phyloP scores from a whole-genome alignment of 2,797 vertebrate genomes.

The Rhinichthys osculus region DNA sequence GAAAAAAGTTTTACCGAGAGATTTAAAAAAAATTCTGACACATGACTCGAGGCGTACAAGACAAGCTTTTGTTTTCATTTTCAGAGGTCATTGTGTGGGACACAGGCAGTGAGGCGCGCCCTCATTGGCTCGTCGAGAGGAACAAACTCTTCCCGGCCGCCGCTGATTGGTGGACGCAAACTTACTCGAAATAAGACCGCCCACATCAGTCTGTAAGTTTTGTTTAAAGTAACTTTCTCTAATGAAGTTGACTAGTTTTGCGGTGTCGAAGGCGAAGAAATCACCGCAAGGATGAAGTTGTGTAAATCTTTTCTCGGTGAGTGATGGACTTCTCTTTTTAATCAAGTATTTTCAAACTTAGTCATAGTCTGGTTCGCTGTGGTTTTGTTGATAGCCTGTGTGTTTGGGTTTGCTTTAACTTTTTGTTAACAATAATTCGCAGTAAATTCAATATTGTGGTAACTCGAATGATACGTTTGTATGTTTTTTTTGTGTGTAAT shows the following conservation, averaged over 20 bases:
- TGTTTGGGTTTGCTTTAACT: neutral
- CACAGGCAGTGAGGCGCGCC: slow-evolving; percentile 43
- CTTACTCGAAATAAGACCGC: slow-evolving; percentile 49
- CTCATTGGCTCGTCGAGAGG: slow-evolving; percentile 67
- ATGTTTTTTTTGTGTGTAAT: neutral
- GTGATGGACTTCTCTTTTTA: slow-evolving; percentile 62
- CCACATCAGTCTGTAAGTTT: slow-evolving; percentile 77
- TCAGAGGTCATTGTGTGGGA: slow-evolving; percentile 72
- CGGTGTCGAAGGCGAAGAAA: slow-evolving; percentile 57
- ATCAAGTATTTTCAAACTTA: neutral
- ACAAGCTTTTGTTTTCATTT: slow-evolving; percentile 74
- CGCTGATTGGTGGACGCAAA: slow-evolving; percentile 76
- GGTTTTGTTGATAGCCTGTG: neutral
- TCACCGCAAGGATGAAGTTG: slow-evolving; percentile 82
- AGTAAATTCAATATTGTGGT: neutral
- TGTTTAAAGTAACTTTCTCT: slow-evolving; percentile 77
- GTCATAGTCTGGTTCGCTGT: neutral
- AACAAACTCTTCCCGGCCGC: slow-evolving; percentile 60
- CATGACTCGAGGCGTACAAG: slow-evolving; percentile 50
- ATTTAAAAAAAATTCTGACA: slow-evolving; percentile 50
- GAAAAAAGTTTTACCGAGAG: slow-evolving; percentile 24
- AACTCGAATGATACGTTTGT: neutral
- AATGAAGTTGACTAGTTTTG: slow-evolving; percentile 73
- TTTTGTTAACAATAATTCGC: neutral
- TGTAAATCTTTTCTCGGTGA: slow-evolving; percentile 87